These are phyloP conservation scores for Aulostomus chinensis DNA, from an alignment of 2,797 vertebrate species.

Conservation along the genomic window DNA sequence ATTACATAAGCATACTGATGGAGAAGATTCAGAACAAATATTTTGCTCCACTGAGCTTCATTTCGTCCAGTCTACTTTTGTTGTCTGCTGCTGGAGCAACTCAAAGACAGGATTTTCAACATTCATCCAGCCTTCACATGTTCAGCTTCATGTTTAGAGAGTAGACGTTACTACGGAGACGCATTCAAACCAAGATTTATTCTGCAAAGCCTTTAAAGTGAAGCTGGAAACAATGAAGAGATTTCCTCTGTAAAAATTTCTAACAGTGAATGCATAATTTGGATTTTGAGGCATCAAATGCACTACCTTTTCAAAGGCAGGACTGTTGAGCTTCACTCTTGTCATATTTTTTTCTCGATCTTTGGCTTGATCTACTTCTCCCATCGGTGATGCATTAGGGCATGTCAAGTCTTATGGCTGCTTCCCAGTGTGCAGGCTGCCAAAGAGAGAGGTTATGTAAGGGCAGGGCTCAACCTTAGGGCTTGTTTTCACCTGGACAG, in stretches of 20 bases:
- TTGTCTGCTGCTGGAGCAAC: conserved; percentile 14
- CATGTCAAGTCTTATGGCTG: conserved; percentile 54
- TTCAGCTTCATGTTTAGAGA: neutral
- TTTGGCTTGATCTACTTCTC: too few relatives aligned
- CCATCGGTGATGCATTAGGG: conserved; percentile 26
- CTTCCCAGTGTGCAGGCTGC: conserved; percentile 40
- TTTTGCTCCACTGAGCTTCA: conserved; percentile 50
- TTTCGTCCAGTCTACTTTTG: conserved; percentile 31
- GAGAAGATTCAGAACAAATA: conserved; percentile 58
- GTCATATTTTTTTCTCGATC: conserved; percentile 2
- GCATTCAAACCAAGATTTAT: neutral
- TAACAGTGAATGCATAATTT: neutral
- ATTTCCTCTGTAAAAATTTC: conserved; percentile 1
- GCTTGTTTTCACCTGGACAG: too few relatives aligned
- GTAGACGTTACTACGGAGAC: neutral
- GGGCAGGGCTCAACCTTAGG: too few relatives aligned
- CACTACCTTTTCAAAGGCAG: neutral
- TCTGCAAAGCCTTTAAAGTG: neutral
- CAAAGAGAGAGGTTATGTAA: conserved; percentile 47
- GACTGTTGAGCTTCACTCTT: conserved; percentile 4
- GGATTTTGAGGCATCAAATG: neutral
- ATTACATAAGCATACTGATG: conserved; percentile 65
- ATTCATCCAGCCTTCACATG: conserved; percentile 15
- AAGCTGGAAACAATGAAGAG: conserved; percentile 4
- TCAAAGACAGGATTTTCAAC: conserved; percentile 26